These are phyloP conservation scores for Dendropsophus ebraccatus DNA, from an alignment of 2,113 vertebrate genomes.

Conservation along the genomic window DNA sequence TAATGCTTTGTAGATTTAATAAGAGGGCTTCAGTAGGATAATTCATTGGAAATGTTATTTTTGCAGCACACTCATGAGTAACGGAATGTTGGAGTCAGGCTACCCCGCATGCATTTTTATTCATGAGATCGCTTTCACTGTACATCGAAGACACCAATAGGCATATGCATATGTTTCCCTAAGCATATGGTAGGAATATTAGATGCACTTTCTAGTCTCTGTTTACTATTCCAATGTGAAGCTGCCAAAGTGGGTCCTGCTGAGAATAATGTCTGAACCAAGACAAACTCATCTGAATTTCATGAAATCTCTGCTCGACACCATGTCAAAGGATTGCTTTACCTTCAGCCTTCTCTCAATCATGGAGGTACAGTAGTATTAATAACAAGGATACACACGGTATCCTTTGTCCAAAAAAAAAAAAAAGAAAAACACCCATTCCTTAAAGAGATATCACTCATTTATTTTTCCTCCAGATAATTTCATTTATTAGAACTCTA, in stretches of 20 bases:
- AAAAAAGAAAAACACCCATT: not conserved
- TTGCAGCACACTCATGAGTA: conserved; percentile 31
- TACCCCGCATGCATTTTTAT: conserved; percentile 54
- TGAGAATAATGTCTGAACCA: conserved; percentile 55
- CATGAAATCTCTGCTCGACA: conserved; percentile 51
- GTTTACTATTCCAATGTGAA: conserved; percentile 52
- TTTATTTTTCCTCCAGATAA: not conserved
- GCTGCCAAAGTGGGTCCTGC: conserved; percentile 48
- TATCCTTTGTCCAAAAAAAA: conserved; percentile 12
- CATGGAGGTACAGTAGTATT: conserved; percentile 25
- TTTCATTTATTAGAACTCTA: no score
- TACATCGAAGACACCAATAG: conserved; percentile 57
- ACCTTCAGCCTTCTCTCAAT: conserved; percentile 42
- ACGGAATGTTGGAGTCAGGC: conserved; percentile 40
- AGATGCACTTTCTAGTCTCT: conserved; percentile 55
- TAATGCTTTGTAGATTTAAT: conserved; percentile 31
- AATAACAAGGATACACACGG: conserved; percentile 34
- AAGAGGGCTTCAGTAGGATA: conserved; percentile 32
- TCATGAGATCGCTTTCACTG: conserved; percentile 57
- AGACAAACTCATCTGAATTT: conserved; percentile 56
- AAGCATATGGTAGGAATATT: conserved; percentile 59
- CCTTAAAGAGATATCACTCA: conserved; percentile 15
- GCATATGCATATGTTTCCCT: conserved; percentile 58
- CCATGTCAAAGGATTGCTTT: conserved; percentile 50
- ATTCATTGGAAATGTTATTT: conserved; percentile 53